These are phyloP conservation scores for Guaruba guarouba DNA, from an alignment of 2,113 vertebrate genomes.

Conservation along the genomic window DNA sequence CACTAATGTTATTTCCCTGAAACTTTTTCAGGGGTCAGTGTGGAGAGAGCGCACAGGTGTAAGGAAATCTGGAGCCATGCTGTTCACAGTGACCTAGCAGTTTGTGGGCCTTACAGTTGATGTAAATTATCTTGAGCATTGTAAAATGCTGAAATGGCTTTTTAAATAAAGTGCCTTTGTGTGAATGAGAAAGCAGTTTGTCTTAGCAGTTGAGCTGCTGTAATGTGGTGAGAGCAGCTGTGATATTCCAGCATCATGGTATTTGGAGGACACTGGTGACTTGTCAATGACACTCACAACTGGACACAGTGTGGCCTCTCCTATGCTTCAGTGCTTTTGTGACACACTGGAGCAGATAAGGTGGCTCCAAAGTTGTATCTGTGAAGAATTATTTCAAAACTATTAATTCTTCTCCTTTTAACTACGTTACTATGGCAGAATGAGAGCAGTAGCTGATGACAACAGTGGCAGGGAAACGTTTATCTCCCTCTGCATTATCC, in stretches of 20 bases:
- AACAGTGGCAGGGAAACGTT: neutral
- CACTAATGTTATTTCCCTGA: neutral
- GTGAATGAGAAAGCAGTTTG: neutral
- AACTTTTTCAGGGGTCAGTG: neutral
- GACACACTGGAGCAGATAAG: neutral
- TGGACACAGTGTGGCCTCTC: neutral
- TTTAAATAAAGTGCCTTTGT: neutral
- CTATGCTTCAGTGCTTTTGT: neutral
- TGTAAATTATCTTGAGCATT: neutral
- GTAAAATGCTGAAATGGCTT: neutral
- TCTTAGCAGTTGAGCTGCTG: neutral
- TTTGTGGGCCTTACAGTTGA: neutral
- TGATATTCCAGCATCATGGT: accelerated
- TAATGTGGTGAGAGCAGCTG: neutral
- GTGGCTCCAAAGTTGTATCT: neutral
- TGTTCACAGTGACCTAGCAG: neutral
- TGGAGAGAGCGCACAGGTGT: neutral
- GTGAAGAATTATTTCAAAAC: neutral
- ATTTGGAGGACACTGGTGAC: neutral
- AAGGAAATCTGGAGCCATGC: neutral
- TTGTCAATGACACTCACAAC: neutral
- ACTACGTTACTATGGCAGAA: neutral
- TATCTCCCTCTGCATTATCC: neutral
- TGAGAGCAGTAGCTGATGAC: neutral
- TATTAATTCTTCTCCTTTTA: neutral